A percentile compares a stretch with the other conserved stretches of the same genome.
These are phyloP conservation scores for Pelosia muscerda DNA, from an alignment of 2,888 invertebrate genomes.

Conservation along the genomic window DNA sequence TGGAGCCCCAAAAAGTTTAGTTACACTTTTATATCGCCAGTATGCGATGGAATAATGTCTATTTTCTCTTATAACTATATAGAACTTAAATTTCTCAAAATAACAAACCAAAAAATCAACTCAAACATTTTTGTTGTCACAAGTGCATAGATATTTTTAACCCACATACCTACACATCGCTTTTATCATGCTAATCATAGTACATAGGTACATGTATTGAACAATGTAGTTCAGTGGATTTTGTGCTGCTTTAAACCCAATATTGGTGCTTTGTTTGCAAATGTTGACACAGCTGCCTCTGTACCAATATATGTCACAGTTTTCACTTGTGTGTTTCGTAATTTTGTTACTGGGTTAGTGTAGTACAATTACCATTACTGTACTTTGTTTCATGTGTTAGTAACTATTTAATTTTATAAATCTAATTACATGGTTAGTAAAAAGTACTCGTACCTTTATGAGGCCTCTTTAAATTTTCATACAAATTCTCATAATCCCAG, in stretches of 20 bases:
- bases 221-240: constrained; percentile 22
- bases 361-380: constrained; percentile 12
- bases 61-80: neutral
- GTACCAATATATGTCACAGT: constrained; percentile 35
- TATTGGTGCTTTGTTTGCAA: constrained; percentile 38
- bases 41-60: neutral
- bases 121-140: neutral
- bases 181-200: constrained; percentile 51
- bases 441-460: too few relatives aligned
- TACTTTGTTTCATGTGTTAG: neutral
- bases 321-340: constrained; percentile 48
- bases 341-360: constrained; percentile 49
- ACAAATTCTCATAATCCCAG: too few relatives aligned
- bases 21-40: neutral
- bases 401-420: neutral
- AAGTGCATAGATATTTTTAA: constrained; percentile 35
- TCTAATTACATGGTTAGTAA: too few relatives aligned
- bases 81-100: neutral
- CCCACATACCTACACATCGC: constrained; percentile 26
- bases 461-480: too few relatives aligned
- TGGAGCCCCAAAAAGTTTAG: too few relatives aligned
- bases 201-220: neutral
- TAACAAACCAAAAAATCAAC: constrained; percentile 7
- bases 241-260: constrained; percentile 27
- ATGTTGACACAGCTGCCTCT: constrained; percentile 43